These are phyloP conservation scores for Cheumatopsyche charites DNA, from an alignment of 1,140 invertebrate species.

Conservation along the genomic window DNA sequence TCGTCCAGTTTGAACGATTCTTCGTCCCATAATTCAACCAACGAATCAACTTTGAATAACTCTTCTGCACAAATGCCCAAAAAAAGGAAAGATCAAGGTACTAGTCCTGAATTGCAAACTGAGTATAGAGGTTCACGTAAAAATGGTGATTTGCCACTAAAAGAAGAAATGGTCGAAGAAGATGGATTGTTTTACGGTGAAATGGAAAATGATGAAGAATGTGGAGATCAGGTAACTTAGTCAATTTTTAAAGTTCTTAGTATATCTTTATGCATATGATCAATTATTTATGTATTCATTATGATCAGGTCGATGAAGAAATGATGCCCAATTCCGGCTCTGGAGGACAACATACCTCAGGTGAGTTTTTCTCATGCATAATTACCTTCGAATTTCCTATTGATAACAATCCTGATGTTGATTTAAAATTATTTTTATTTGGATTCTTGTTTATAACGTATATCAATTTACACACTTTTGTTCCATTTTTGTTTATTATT, in stretches of 20 bases:
- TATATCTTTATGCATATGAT: background rate
- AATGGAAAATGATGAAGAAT: conserved; percentile 57
- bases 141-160: conserved; percentile 47
- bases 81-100: conserved; percentile 24
- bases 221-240: conserved; percentile 51
- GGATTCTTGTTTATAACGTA: background rate
- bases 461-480: no score
- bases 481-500: no score
- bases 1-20: conserved; percentile 4
- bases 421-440: conserved; percentile 1
- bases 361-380: conserved; percentile 15
- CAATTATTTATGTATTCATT: background rate
- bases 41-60: conserved; percentile 2
- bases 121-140: conserved; percentile 46
- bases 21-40: conserved; percentile 1
- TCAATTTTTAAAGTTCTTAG: background rate
- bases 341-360: conserved; percentile 9
- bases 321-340: conserved; percentile 26
- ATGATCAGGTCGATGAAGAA: conserved; percentile 42
- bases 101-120: conserved; percentile 3
- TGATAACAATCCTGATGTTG: background rate
- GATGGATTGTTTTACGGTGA: conserved; percentile 61
- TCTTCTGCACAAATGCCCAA: conserved; percentile 1
- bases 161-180: conserved; percentile 60
- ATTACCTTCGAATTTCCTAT: background rate